phyloP scores from a whole-genome alignment of 2,888 invertebrate species.

The Polyommatus iphigenia region DNA sequence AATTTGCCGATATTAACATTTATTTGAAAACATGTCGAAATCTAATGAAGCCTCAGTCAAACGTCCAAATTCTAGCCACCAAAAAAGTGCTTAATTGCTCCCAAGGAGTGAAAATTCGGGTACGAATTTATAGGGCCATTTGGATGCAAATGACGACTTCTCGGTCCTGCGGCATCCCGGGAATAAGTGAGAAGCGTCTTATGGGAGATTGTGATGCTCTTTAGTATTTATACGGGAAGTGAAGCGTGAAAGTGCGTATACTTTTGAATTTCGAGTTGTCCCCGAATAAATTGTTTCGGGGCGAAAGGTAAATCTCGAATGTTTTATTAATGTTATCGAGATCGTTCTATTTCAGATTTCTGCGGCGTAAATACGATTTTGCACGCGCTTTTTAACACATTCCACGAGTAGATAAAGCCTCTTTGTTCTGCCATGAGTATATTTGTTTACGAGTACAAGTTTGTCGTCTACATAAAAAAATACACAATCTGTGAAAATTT shows the following conservation, averaged over 20 bases:
- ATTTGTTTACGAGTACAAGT: background rate
- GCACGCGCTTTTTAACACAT: background rate
- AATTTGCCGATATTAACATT: slow-evolving; percentile 26
- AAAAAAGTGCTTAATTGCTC: slow-evolving; percentile 78
- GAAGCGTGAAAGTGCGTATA: slow-evolving; percentile 49
- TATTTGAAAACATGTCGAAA: slow-evolving; percentile 47
- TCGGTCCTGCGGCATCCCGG: slow-evolving; percentile 70
- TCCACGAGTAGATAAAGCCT: background rate
- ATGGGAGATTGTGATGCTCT: slow-evolving; percentile 41
- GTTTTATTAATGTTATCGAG: slow-evolving; percentile 29
- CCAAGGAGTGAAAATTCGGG: slow-evolving; percentile 78
- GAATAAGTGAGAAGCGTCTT: slow-evolving; percentile 76
- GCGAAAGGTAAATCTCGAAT: slow-evolving; percentile 34
- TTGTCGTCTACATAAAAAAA: background rate
- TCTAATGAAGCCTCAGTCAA: slow-evolving; percentile 62
- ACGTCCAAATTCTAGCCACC: slow-evolving; percentile 60
- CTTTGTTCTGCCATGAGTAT: background rate
- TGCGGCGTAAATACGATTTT: background rate
- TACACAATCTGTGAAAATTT: no score
- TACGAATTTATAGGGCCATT: slow-evolving; percentile 79
- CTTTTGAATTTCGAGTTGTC: slow-evolving; percentile 45
- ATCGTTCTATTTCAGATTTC: slow-evolving; percentile 12
- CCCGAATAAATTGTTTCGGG: slow-evolving; percentile 42
- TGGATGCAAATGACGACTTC: slow-evolving; percentile 79
- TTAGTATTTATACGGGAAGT: slow-evolving; percentile 65